phyloP scores from a whole-genome alignment of 2,113 vertebrate genomes.

The Glareola pratincola region DNA sequence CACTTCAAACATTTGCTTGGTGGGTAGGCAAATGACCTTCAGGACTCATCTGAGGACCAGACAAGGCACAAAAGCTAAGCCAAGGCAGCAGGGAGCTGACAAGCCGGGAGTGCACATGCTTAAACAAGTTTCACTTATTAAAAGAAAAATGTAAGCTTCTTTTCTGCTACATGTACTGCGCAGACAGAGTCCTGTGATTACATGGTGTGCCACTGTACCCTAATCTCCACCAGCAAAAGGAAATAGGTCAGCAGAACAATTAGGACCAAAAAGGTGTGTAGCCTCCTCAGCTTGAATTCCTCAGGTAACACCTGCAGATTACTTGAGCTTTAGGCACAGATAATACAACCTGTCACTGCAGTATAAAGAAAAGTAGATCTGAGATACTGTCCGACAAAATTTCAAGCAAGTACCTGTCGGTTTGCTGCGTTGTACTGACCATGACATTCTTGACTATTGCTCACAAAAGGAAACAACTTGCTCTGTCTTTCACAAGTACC shows the following conservation, averaged over 20 bases:
- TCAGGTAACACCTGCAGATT: background rate
- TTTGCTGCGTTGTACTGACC: background rate
- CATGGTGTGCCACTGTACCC: background rate
- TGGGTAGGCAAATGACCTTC: background rate
- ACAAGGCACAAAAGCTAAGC: background rate
- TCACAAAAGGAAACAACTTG: background rate
- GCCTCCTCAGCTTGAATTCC: background rate
- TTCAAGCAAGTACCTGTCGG: background rate
- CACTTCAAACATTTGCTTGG: background rate
- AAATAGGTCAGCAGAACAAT: background rate
- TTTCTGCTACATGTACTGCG: background rate
- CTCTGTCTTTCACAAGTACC: background rate
- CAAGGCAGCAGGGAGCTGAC: constrained; percentile 3
- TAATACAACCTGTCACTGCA: background rate
- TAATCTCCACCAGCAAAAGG: background rate
- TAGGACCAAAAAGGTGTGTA: background rate
- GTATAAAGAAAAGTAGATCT: background rate
- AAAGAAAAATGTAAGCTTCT: background rate
- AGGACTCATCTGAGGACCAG: background rate
- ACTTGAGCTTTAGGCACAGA: background rate
- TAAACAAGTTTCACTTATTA: constrained; percentile 3
- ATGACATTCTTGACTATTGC: background rate
- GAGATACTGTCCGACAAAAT: background rate
- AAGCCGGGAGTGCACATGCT: background rate
- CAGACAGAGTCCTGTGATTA: background rate